A percentile compares a stretch with the other conserved stretches of the same genome.
phyloP scores from a whole-genome alignment of 2,797 vertebrate species.

The Alcedo quadribrachys region DNA sequence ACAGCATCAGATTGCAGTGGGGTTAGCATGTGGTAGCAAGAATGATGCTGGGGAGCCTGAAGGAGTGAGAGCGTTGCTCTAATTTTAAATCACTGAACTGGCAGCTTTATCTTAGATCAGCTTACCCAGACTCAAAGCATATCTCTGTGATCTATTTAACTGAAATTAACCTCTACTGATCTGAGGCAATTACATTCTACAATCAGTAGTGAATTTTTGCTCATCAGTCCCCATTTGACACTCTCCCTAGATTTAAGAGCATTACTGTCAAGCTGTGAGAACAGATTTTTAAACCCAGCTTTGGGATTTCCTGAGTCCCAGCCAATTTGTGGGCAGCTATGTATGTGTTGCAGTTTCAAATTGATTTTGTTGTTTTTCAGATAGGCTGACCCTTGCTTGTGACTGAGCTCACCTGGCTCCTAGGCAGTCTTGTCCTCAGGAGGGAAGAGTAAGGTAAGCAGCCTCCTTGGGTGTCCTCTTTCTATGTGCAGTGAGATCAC shows the following conservation, averaged over 20 bases:
- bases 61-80: slow-evolving; percentile 44
- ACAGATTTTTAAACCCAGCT: slow-evolving; percentile 13
- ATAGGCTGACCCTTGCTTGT: neutral
- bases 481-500: neutral
- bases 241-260: neutral
- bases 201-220: neutral
- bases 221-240: neutral
- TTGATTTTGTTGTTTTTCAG: neutral
- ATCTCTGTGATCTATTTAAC: slow-evolving; percentile 23
- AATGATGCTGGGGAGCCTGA: slow-evolving; percentile 14
- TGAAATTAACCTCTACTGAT: slow-evolving; percentile 20
- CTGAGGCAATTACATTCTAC: neutral
- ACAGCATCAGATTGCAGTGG: slow-evolving; percentile 55
- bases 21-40: slow-evolving; percentile 42
- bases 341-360: neutral
- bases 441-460: neutral
- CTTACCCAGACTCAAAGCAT: slow-evolving; percentile 39
- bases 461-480: neutral
- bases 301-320: neutral
- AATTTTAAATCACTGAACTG: slow-evolving; percentile 44
- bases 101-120: slow-evolving; percentile 24
- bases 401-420: neutral
- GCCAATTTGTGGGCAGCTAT: neutral
- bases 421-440: neutral
- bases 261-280: slow-evolving; percentile 38